Evolutionary conservation across 2,113 vertebrate genomes (phyloP).

Genomic region (Nesospiza acunhae): DNA sequence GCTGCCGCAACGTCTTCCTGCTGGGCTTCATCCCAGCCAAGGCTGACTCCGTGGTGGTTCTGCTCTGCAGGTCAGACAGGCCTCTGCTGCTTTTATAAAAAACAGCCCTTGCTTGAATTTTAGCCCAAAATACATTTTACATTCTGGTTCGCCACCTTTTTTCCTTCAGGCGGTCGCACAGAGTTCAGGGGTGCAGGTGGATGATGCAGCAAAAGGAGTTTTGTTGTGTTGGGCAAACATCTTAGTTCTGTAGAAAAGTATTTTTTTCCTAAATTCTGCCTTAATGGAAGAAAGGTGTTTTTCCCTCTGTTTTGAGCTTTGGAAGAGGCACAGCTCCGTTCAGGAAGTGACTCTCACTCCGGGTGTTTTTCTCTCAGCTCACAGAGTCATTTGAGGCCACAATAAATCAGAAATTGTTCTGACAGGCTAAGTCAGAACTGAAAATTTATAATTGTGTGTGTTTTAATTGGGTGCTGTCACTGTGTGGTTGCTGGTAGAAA

Average conservation of each 20-base stretch:
- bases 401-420: not conserved
- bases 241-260: not conserved
- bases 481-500: not conserved
- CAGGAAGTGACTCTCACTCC: not conserved
- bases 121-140: fast-evolving
- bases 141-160: fast-evolving
- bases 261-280: not conserved
- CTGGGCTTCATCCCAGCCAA: conserved; percentile 98
- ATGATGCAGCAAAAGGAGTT: no score
- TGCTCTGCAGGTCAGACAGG: conserved; percentile 89
- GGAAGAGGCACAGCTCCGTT: not conserved
- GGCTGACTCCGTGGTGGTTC: conserved; percentile 95
- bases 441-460: not conserved
- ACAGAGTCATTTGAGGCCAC: not conserved
- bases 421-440: not conserved
- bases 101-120: not conserved
- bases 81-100: not conserved
- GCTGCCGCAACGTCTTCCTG: conserved; percentile 96
- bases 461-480: not conserved
- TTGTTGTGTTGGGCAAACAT: fast-evolving
- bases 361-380: not conserved
- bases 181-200: not conserved
- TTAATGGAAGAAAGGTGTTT: not conserved
- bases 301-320: not conserved
- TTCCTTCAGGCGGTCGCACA: fast-evolving